phyloP scores from a whole-genome alignment of 2,888 invertebrate genomes.

The Dastarcus helophoroides region DNA sequence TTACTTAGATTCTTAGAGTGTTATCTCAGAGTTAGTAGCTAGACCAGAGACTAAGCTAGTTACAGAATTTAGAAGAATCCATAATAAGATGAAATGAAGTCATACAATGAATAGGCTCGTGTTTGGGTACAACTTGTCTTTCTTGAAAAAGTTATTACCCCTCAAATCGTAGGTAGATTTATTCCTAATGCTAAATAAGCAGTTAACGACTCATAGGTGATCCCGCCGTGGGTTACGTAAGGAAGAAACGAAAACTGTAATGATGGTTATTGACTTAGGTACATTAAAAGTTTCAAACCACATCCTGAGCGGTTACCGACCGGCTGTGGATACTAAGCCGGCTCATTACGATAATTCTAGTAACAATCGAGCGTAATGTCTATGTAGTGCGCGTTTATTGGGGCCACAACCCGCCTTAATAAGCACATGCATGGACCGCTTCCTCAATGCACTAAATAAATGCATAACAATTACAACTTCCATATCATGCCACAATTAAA shows the following conservation, averaged over 20 bases:
- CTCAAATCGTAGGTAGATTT: no score
- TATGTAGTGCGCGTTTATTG: conserved; percentile 29
- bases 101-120: no score
- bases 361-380: conserved; percentile 28
- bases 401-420: conserved; percentile 33
- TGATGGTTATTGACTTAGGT: conserved; percentile 14
- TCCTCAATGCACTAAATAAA: conserved; percentile 30
- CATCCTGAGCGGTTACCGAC: conserved; percentile 17
- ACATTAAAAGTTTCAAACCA: conserved; percentile 20
- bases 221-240: no score
- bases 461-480: conserved; percentile 20
- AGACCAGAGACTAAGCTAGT: no score
- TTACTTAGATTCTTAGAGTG: no score
- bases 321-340: conserved; percentile 14
- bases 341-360: conserved; percentile 30
- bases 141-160: no score
- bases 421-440: conserved; percentile 28
- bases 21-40: no score
- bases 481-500: conserved; percentile 1
- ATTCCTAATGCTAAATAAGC: no score
- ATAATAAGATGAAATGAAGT: no score
- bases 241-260: not conserved
- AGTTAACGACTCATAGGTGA: no score
- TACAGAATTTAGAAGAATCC: no score
- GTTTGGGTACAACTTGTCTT: no score